Base-by-base conservation (phyloP, 2,888 invertebrate genomes). In the Doris montereyensis region DNA sequence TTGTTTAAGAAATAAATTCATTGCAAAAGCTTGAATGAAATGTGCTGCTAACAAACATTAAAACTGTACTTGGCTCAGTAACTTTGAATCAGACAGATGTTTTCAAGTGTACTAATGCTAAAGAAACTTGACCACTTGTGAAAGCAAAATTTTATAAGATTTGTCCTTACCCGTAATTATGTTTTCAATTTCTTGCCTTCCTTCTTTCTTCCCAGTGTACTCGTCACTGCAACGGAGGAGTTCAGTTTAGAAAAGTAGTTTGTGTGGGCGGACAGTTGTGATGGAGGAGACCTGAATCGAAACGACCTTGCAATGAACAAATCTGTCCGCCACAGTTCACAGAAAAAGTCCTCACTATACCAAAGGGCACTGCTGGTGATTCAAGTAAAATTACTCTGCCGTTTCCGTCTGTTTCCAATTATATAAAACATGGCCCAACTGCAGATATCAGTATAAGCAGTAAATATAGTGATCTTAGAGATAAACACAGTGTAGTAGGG, bases 151-250 rank as follows among this genome's bases (percentile, higher is more conserved):
- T n/a, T n/a, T n/a, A n/a, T n/a, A n/a, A n/a, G n/a, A n/a, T n/a
- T n/a, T n/a, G n/a, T n/a, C n/a, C n/a, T n/a, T n/a, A n/a, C n/a
- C n/a, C n/a, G n/a, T n/a, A n/a, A n/a, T n/a, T n/a, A n/a, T n/a
- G n/a, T n/a, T n/a, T n/a, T n/a, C n/a, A n/a, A n/a, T n/a, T n/a
- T n/a, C n/a, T n/a, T n/a, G n/a, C n/a, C n/a, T n/a, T n/a, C n/a
- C n/a, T n/a, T n/a, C n/a, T 70, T 57, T 30, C 75, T 28, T 85
- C 84, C 1, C 85, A 90, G 90, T 90, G 90, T 80, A 85, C 88
- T 2, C 84, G 87, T 10, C 86, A 88, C 0, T 92, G 92, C 83
- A 91, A 91, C 10, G 87, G 87, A 1, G 92, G 92, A 1, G 85
- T 89, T 8, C 90, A 91, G 84, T 86, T 86, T 52, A 87, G 92